Evolutionary conservation across 1,140 invertebrate species (phyloP), one percentile per base, ranked within the genome.

Genomic region (Aphis gossypii): DNA sequence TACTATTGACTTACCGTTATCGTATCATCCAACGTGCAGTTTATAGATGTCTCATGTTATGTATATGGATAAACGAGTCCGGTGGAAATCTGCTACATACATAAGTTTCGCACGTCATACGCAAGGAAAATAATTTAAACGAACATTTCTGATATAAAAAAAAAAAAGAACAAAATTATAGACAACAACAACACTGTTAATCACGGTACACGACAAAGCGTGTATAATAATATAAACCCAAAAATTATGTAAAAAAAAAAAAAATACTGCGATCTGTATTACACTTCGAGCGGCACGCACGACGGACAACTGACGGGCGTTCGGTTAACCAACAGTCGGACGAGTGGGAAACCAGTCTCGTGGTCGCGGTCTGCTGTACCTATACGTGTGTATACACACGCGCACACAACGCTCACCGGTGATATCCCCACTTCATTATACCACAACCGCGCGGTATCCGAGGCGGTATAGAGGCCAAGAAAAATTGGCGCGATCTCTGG

Each of bases 301-400:
- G 1, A 60, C 51, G 44, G 7, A 30, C 38, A n/a, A 90, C 88
- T 60, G 25, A 60, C 88, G 88, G 2, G 38, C 88, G 54, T n/a
- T 41, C 54, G 88, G 20, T 54, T 7, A 5, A 60, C 88, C 21
- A 41, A 60, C 54, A n/a, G 51, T 18, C 54, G 23, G 54, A 18
- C 11, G 54, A 90, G 86, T 91, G 90, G 90, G 91, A 92, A 92
- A 92, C 91, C 91, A 92, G 91, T 92, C 91, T 84, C 91, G 91
- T 51, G n/a, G 48, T n/a, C 44, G 38, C 35, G 25, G 88, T 48
- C 88, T 25, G 41, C n/a, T 18, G 60, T 51, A 18, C 0, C 14
- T 44, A 44, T n/a, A 35, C 44, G 9, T 84, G 23, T 84, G 83
- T 35, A 14, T 5, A 14, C 5, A 76, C n/a, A 60, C 7, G n/a